Conservation (phyloP, 2,888 invertebrate genomes). For the Polyommatus icarus region DNA sequence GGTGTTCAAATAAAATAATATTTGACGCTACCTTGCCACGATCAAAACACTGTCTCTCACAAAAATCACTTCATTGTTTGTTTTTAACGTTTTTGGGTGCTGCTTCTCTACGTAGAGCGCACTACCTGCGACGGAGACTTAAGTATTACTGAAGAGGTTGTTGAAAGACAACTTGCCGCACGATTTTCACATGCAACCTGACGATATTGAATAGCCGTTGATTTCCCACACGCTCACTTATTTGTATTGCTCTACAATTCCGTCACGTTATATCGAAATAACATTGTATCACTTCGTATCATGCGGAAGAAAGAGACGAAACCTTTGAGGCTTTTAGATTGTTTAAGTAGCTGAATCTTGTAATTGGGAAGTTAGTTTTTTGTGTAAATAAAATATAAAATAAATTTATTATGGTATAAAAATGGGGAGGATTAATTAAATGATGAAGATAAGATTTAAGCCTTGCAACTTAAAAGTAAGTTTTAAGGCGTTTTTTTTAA, state of each 20-base stretch:
- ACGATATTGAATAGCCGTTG: slow-evolving; percentile 46
- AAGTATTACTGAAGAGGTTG: slow-evolving; percentile 62
- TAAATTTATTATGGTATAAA: too few species aligned
- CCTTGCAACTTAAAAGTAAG: too few species aligned
- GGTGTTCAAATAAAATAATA: slow-evolving; percentile 39
- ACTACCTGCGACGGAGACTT: slow-evolving; percentile 54
- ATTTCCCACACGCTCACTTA: slow-evolving; percentile 35
- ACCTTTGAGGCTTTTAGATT: slow-evolving; percentile 54
- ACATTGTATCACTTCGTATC: slow-evolving; percentile 61
- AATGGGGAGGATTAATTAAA: too few species aligned
- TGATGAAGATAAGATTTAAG: too few species aligned
- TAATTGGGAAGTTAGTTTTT: neutral
- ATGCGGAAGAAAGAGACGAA: slow-evolving; percentile 65
- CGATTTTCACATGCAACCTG: slow-evolving; percentile 66
- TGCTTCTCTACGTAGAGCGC: slow-evolving; percentile 37
- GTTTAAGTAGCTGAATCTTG: slow-evolving; percentile 31
- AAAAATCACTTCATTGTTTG: slow-evolving; percentile 60
- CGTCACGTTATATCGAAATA: slow-evolving; percentile 49
- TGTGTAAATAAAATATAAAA: neutral
- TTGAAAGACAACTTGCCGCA: slow-evolving; percentile 61
- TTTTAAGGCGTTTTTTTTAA: neutral
- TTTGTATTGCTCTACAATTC: slow-evolving; percentile 37
- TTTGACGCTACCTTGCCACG: slow-evolving; percentile 53
- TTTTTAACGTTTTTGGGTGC: slow-evolving; percentile 42
- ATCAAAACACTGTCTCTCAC: slow-evolving; percentile 61